Percentiles rank a stretch among this genome's conserved stretches.
Evolutionary conservation across 2,113 vertebrate species (phyloP).

Genomic region (Sylvietta virens): DNA sequence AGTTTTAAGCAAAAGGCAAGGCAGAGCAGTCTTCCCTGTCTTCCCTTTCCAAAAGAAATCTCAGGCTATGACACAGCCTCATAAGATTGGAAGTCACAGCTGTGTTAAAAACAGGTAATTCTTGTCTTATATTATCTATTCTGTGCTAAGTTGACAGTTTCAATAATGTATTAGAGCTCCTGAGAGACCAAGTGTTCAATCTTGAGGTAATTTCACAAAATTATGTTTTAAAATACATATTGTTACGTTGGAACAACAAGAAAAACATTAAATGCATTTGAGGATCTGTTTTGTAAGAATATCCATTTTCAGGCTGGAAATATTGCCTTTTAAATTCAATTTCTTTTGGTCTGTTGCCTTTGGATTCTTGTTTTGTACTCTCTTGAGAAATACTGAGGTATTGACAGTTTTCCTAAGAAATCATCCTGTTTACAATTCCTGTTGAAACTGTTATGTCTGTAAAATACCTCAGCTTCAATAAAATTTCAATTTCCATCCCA

Average conservation of each 20-base stretch:
- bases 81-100: neutral
- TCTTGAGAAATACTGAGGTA: neutral
- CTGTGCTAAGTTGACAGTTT: neutral
- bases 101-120: neutral
- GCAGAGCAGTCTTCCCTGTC: neutral
- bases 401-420: conserved; percentile 19
- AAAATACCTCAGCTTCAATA: conserved; percentile 18
- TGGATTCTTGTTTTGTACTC: neutral
- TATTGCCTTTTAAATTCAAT: conserved; percentile 6
- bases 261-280: neutral
- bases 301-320: conserved; percentile 2
- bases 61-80: neutral
- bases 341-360: neutral
- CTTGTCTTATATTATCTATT: neutral
- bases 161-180: neutral
- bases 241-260: neutral
- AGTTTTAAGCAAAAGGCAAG: neutral
- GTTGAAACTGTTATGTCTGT: neutral
- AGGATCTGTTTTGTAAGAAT: neutral
- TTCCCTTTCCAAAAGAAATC: neutral
- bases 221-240: neutral
- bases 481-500: conserved; percentile 11
- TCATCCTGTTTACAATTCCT: neutral
- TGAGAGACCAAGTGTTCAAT: neutral
- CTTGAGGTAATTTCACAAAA: neutral